Base-by-base conservation (phyloP, 2,113 vertebrate species). In the Ptilonorhynchus violaceus region DNA sequence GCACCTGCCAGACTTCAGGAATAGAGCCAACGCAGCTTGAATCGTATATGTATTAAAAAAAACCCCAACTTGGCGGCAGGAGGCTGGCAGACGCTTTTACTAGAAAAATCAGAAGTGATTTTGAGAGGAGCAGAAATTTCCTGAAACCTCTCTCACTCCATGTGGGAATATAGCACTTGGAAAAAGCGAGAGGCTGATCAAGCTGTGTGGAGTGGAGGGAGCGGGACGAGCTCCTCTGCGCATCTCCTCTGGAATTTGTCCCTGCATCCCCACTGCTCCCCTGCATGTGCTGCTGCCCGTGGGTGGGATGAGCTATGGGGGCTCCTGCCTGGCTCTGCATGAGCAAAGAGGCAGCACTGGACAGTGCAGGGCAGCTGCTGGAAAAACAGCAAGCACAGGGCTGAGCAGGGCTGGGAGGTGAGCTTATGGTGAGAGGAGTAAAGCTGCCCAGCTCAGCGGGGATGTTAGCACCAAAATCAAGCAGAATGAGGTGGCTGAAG, bases 61-160 rank as follows among this genome's bases (percentile, higher is more conserved):
- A 93, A 89, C 85, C 66, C 2, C 74, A 84, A 84, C 85, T 97
- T 97, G 97, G 94, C 96, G 75, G 83, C 94, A 95, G 95, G 95
- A 96, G 96, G 89, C 96, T 96, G 94, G 96, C 96, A 98, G 97
- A 96, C 70, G 63, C 80, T 97, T 98, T 98, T 97, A 97, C 96
- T 97, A 97, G 97, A 97, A 98, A 97, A 97, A 97, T 97, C 93
- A 97, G 95, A 97, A 96, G 83, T 91, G 92, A 95, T 98, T 98
- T 98, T 93, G 92, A 95, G 96, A 97, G 94, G 75, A 97, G 96
- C 49, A 94, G 92, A 93, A 97, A 95, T 95, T 97, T 97, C 85
- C 93, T 96, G 89, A 96, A 94, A 91, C 64, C 89, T 95, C 76
- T 85, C 94, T 95, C 86, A 63, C 76, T 91, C 44, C 42, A 8